Base-by-base conservation (phyloP, 2,888 invertebrate species). In the Polylopha cassiicola region DNA sequence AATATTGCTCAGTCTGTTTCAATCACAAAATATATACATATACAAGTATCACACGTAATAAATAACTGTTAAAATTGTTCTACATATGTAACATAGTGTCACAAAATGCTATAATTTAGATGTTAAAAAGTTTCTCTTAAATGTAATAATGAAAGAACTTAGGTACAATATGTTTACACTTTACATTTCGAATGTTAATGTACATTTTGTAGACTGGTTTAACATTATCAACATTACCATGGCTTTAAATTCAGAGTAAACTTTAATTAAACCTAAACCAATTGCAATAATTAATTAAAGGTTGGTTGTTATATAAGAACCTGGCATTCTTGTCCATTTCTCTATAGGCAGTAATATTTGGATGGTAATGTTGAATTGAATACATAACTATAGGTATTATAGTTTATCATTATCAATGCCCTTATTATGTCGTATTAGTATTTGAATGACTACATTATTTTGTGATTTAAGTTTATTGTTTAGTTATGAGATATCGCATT, bases 1-100 rank as follows among this genome's bases (percentile, higher is more conserved):
- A 60, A 51, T 54, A 55, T 66, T 69, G 69, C 69, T 69, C 69
- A 69, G 58, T 48, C 48, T 47, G 44, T 63, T 63, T 50, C 51
- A 58, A 57, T 61, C 59, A 64, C 60, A 61, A 61, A 58, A 50
- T 61, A 50, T 63, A 57, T 61, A 57, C 54, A 56, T 52, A 59
- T 59, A 51, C 54, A 51, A 58, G 57, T 49, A 60, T 55, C 46
- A 49, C 51, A 43, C 32, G 50, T 41, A 50, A 53, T 51, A 34
- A 38, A 44, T 56, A 53, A 59, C 50, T 53, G 52, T 53, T 33
- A 23, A 26, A 17, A 32, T 29, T 43, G 38, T 43, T 38, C 38
- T 38, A 33, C 33, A 28, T 37, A 30, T 41, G 30, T 30, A n/a
- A 36, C 24, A 41, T 41, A 30, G 20, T 36, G 41, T 41, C 41